A percentile compares a stretch with the other conserved stretches of the same genome.
phyloP scores from a whole-genome alignment of 2,797 vertebrate genomes.

The Enteromius thamalakanensis region DNA sequence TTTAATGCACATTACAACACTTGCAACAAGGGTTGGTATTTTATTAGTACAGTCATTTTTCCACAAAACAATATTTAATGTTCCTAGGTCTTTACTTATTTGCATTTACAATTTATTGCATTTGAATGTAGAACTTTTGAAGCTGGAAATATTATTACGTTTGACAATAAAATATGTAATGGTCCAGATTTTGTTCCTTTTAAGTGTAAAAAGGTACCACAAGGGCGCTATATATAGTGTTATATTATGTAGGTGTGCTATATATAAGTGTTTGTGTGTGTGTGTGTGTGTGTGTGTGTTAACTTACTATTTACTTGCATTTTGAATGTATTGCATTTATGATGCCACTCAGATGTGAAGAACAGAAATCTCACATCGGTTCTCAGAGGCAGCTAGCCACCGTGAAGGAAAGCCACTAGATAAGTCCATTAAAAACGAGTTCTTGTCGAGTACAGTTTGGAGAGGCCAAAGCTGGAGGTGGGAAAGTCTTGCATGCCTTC shows the following conservation, averaged over 20 bases:
- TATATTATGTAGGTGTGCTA: too few relatives aligned
- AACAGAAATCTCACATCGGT: not conserved
- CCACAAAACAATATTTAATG: not conserved
- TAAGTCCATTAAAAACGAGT: conserved; percentile 42
- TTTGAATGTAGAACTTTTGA: not conserved
- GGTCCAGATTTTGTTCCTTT: not conserved
- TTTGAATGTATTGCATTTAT: not conserved
- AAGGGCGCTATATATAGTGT: not conserved
- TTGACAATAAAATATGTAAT: not conserved
- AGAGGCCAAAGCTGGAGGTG: conserved; percentile 61
- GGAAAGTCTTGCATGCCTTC: conserved; percentile 64
- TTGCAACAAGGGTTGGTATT: not conserved
- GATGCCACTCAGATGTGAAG: not conserved
- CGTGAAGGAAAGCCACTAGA: conserved; percentile 1
- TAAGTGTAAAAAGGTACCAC: not conserved
- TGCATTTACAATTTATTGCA: not conserved
- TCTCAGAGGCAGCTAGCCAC: conserved; percentile 10
- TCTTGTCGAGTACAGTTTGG: conserved; percentile 34
- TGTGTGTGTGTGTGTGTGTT: too few relatives aligned
- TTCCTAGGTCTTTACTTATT: not conserved
- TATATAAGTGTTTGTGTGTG: too few relatives aligned
- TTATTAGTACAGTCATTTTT: not conserved
- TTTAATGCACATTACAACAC: not conserved
- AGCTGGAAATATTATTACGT: not conserved
- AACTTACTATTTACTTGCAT: not conserved